These are phyloP conservation scores for Phymorhynchus buccinoides DNA, from an alignment of 1,140 invertebrate genomes.

Conservation along the genomic window DNA sequence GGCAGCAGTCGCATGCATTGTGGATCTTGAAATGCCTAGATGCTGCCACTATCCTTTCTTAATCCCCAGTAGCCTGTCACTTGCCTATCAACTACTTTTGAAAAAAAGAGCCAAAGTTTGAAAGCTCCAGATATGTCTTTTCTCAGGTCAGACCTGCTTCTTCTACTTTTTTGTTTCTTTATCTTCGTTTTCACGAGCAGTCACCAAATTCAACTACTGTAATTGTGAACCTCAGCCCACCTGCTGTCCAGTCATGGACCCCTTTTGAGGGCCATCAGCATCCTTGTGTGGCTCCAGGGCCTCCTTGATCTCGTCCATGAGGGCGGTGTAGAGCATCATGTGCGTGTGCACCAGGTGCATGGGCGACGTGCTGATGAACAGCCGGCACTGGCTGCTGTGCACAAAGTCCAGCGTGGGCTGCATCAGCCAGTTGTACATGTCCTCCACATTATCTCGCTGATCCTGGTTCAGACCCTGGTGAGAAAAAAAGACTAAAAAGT, in stretches of 20 bases:
- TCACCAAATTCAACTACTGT: too few species aligned
- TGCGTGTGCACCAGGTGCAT: slow-evolving; percentile 80
- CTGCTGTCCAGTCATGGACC: slow-evolving; percentile 62
- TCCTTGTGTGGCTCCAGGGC: slow-evolving; percentile 38
- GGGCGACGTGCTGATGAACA: slow-evolving; percentile 85
- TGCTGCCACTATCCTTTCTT: too few species aligned
- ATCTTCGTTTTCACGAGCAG: too few species aligned
- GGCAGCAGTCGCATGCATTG: too few species aligned
- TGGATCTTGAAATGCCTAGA: too few species aligned
- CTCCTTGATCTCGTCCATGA: slow-evolving; percentile 71
- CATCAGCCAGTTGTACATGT: slow-evolving; percentile 72
- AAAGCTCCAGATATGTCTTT: too few species aligned
- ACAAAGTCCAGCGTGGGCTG: slow-evolving; percentile 73
- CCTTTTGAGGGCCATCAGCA: not conserved
- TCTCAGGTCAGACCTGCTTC: too few species aligned
- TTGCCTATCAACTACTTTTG: too few species aligned
- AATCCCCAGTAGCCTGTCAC: too few species aligned
- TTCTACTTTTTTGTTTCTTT: too few species aligned
- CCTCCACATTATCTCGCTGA: slow-evolving; percentile 52
- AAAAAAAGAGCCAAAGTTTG: too few species aligned
- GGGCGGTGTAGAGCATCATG: slow-evolving; percentile 67
- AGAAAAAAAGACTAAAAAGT: not conserved
- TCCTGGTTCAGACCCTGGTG: slow-evolving; percentile 51
- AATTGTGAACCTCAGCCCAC: too few species aligned
- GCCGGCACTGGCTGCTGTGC: slow-evolving; percentile 78